Conservation (phyloP, 2,797 vertebrate species). For the Sebastes matsubarae region DNA sequence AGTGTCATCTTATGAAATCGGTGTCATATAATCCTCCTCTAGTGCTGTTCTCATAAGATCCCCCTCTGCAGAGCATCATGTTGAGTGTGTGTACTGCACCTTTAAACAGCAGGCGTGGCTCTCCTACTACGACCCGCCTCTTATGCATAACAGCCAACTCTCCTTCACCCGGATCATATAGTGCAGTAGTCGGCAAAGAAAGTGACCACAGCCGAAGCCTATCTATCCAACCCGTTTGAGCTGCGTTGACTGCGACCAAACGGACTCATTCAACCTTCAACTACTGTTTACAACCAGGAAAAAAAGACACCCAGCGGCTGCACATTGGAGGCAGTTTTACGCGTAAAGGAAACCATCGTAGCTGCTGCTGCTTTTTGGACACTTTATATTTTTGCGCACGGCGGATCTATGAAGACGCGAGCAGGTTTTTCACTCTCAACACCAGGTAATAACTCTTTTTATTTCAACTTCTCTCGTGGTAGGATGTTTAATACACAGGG, state of each 20-base stretch:
- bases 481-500: neutral
- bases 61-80: neutral
- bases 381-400: constrained; percentile 21
- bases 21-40: constrained; percentile 13
- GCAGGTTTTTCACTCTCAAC: constrained; percentile 30
- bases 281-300: constrained; percentile 7
- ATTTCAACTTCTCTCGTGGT: neutral
- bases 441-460: constrained; percentile 54
- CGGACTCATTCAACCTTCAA: constrained; percentile 18
- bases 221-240: constrained; percentile 22
- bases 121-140: constrained; percentile 70
- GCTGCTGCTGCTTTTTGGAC: neutral
- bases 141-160: constrained; percentile 72
- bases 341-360: neutral
- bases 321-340: neutral
- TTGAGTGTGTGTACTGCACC: constrained; percentile 51
- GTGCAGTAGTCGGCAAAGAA: constrained; percentile 72
- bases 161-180: constrained; percentile 64
- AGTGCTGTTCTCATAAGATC: neutral
- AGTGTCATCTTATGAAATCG: constrained; percentile 37
- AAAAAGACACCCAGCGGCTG: neutral
- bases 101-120: constrained; percentile 82
- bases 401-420: constrained; percentile 70
- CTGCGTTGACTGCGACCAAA: constrained; percentile 27
- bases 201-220: constrained; percentile 60